phyloP scores from a whole-genome alignment of 1,140 invertebrate species.

The Lepidostoma basale region DNA sequence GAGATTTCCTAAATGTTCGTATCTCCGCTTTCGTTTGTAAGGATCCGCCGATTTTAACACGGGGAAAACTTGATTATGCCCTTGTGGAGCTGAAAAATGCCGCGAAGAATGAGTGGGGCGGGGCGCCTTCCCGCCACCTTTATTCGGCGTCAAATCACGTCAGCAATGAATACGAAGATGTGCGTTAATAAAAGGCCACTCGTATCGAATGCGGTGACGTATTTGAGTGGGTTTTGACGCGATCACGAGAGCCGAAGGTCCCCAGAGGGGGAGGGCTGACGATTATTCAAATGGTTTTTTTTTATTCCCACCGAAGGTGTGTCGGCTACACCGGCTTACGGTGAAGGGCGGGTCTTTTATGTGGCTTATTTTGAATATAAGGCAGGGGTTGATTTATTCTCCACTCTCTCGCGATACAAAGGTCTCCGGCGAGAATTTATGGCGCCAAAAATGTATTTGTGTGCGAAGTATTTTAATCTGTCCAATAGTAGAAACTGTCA shows the following conservation, averaged over 20 bases:
- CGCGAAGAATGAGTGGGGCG: background rate
- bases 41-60: background rate
- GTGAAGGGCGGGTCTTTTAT: background rate
- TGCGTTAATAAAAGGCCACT: conserved; percentile 12
- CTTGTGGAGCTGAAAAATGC: background rate
- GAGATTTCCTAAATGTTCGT: too few species aligned
- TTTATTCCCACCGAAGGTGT: background rate
- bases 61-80: conserved; percentile 1
- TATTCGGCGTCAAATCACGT: conserved; percentile 20
- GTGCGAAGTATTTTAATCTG: too few species aligned
- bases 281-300: conserved; percentile 18
- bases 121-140: background rate
- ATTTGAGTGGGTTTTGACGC: conserved; percentile 11
- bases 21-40: background rate
- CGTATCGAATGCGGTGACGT: conserved; percentile 9
- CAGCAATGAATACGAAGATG: conserved; percentile 15
- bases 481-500: too few species aligned
- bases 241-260: background rate
- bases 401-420: too few species aligned
- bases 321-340: background rate
- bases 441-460: too few species aligned
- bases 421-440: too few species aligned
- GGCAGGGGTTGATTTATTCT: background rate
- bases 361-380: background rate
- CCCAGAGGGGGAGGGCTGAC: background rate